phyloP scores from a whole-genome alignment of 2,797 vertebrate species.

The Cuculus canorus region DNA sequence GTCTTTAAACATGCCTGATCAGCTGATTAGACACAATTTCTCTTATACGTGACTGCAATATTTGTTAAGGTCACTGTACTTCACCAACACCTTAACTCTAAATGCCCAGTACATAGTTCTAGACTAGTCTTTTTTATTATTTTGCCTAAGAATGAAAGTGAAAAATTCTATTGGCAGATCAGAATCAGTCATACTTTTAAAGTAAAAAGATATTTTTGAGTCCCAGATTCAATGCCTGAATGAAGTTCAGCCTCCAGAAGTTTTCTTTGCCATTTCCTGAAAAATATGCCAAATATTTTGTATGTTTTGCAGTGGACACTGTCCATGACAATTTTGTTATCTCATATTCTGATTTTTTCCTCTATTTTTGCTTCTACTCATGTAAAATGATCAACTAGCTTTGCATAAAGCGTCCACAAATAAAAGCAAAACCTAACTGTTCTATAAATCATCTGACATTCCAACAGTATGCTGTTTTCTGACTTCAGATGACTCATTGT shows the following conservation, averaged over 20 bases:
- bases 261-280: background rate
- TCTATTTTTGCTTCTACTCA: background rate
- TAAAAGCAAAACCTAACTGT: slow-evolving; percentile 24
- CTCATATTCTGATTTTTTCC: background rate
- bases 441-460: slow-evolving; percentile 53
- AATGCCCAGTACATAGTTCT: background rate
- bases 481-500: slow-evolving; percentile 56
- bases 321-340: background rate
- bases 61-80: background rate
- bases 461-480: slow-evolving; percentile 20
- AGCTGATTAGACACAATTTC: background rate
- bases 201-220: background rate
- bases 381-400: background rate
- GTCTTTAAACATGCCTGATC: background rate
- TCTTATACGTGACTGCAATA: background rate
- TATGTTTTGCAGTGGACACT: background rate
- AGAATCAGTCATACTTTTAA: background rate
- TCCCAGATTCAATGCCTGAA: background rate
- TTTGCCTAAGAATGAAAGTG: background rate
- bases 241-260: background rate
- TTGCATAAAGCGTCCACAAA: slow-evolving; percentile 23
- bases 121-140: background rate
- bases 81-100: background rate
- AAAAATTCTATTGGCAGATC: background rate
- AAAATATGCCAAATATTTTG: background rate